phyloP scores from a whole-genome alignment of 2,888 invertebrate genomes.

The Hyles lineata region DNA sequence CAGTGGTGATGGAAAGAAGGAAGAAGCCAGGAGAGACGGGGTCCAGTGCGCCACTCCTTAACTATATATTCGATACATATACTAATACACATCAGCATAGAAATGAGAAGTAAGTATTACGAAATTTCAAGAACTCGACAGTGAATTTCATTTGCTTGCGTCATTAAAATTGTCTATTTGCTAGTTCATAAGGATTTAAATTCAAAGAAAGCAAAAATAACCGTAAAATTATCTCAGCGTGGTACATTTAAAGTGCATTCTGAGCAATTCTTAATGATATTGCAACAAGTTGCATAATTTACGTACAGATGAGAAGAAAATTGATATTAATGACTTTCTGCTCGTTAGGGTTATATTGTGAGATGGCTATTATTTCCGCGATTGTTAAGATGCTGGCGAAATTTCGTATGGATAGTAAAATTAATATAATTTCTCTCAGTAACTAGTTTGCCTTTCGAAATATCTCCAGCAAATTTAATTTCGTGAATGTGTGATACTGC shows the following conservation, averaged over 20 bases:
- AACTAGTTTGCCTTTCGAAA: neutral
- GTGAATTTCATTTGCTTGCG: too few species aligned
- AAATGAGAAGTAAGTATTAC: constrained; percentile 70
- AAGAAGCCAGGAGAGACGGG: constrained; percentile 74
- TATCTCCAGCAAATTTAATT: neutral
- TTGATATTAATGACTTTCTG: neutral
- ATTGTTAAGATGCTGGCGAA: too few species aligned
- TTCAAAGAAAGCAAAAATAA: too few species aligned
- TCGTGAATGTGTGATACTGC: neutral
- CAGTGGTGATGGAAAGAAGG: constrained; percentile 60
- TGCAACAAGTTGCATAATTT: neutral
- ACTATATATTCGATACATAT: constrained; percentile 80
- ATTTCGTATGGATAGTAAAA: too few species aligned
- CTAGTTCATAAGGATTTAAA: too few species aligned
- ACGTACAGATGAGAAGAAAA: neutral
- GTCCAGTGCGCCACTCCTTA: constrained; percentile 75
- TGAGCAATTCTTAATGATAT: neutral
- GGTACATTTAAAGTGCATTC: neutral
- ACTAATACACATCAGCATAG: constrained; percentile 76
- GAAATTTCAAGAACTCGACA: neutral
- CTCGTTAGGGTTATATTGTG: neutral
- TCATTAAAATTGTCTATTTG: too few species aligned
- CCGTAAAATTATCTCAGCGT: neutral
- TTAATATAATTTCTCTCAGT: too few species aligned
- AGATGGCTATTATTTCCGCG: neutral